Conservation (phyloP, 2,797 vertebrate genomes). For the Pipistrellus kuhlii region DNA sequence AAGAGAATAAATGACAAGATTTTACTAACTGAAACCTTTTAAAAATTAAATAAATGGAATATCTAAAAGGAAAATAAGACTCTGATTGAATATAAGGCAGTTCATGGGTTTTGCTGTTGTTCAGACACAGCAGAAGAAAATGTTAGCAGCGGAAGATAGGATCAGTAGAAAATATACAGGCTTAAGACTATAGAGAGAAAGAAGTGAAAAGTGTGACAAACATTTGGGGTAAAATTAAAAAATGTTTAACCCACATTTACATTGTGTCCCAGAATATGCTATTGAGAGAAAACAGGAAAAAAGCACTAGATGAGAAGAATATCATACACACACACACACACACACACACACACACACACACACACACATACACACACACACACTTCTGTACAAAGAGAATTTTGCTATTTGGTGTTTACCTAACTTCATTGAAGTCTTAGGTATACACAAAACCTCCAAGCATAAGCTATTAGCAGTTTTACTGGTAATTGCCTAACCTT, state of each 20-base stretch:
- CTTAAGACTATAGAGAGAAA: not conserved
- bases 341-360: not conserved
- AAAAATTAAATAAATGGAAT: not conserved
- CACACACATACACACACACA: not conserved
- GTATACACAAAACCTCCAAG: not conserved
- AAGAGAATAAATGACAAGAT: slow-evolving; percentile 16
- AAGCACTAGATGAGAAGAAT: not conserved
- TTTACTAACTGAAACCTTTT: not conserved
- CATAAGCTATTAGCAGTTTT: not conserved
- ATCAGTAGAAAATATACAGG: not conserved
- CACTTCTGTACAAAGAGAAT: not conserved
- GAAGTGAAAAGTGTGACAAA: not conserved
- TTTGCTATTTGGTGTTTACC: not conserved
- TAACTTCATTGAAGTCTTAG: not conserved
- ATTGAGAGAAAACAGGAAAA: not conserved
- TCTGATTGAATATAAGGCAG: not conserved
- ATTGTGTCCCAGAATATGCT: not conserved
- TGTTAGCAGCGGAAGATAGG: not conserved
- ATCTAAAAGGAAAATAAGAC: not conserved
- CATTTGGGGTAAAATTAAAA: not conserved
- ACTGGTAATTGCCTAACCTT: not conserved
- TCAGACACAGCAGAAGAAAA: not conserved
- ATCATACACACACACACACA: not conserved
- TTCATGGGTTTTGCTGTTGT: not conserved
- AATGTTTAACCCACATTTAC: not conserved